Evolutionary conservation across 2,113 vertebrate genomes (phyloP).

Genomic region (Gadus macrocephalus): DNA sequence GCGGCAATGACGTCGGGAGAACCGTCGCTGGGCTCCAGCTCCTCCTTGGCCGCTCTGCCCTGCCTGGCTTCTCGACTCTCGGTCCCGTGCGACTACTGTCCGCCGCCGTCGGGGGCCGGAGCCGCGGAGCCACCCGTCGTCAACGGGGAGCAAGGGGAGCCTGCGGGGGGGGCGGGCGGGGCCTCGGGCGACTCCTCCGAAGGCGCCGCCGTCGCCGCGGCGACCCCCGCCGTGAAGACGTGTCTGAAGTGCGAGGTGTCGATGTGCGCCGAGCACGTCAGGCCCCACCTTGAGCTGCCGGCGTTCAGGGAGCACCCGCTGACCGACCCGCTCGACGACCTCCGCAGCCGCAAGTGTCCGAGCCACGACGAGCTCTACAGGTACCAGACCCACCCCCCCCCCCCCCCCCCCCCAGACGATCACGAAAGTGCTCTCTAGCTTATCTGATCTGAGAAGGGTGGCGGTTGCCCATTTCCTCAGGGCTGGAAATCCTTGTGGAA

Average conservation of each 20-base stretch:
- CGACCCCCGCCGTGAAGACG: slow-evolving; percentile 61
- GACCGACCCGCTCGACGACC: slow-evolving; percentile 60
- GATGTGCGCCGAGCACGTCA: slow-evolving; percentile 70
- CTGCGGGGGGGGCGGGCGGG: slow-evolving; percentile 10
- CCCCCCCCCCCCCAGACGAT: too few relatives aligned
- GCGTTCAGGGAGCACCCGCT: slow-evolving; percentile 70
- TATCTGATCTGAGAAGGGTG: background rate
- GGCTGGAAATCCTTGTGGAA: too few relatives aligned
- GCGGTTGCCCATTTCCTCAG: background rate
- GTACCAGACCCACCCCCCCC: slow-evolving; percentile 20
- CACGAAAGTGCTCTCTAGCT: too few relatives aligned
- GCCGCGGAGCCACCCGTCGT: background rate
- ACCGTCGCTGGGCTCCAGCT: background rate
- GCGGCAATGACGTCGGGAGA: slow-evolving; percentile 17
- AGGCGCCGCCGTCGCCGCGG: background rate
- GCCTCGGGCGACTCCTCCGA: background rate
- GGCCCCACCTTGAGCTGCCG: slow-evolving; percentile 68
- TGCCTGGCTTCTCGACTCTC: background rate
- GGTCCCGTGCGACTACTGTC: slow-evolving; percentile 69
- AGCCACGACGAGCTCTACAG: slow-evolving; percentile 68
- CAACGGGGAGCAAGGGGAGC: background rate
- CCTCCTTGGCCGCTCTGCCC: background rate
- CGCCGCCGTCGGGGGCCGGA: background rate
- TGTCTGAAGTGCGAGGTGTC: slow-evolving; percentile 77
- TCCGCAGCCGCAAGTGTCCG: slow-evolving; percentile 66